phyloP scores from a whole-genome alignment of 2,113 vertebrate genomes.

The Cryptotis parvus region DNA sequence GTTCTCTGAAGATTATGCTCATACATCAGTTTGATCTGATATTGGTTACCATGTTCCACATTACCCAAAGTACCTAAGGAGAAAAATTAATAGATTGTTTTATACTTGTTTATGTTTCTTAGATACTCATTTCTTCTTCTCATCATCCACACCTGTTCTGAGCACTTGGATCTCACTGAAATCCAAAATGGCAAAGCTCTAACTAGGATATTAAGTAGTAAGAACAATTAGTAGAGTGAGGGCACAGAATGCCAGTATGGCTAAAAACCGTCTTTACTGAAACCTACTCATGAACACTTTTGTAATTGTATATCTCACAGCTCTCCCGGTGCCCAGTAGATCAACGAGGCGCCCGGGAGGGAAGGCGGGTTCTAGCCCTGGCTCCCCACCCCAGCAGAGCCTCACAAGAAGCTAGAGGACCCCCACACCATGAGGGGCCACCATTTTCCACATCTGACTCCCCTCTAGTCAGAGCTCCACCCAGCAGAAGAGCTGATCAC shows the following conservation, averaged over 20 bases:
- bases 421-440: too few species aligned
- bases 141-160: slow-evolving; percentile 20
- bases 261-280: neutral
- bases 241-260: slow-evolving; percentile 15
- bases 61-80: slow-evolving; percentile 91
- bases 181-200: slow-evolving; percentile 31
- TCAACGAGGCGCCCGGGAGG: too few species aligned
- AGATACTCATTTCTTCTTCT: slow-evolving; percentile 54
- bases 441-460: too few species aligned
- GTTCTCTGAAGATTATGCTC: slow-evolving; percentile 96
- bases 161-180: slow-evolving; percentile 57
- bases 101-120: slow-evolving; percentile 1
- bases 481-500: too few species aligned
- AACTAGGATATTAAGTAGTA: neutral
- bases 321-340: too few species aligned
- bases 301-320: too few species aligned
- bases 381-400: too few species aligned
- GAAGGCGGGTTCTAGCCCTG: too few species aligned
- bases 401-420: too few species aligned
- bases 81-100: slow-evolving; percentile 71
- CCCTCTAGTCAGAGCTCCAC: too few species aligned
- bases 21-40: slow-evolving; percentile 96
- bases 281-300: too few species aligned
- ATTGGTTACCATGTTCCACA: slow-evolving; percentile 97
- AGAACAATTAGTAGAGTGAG: slow-evolving; percentile 1